Base-by-base conservation (phyloP, 2,888 invertebrate genomes). In the Hyalella azteca region DNA sequence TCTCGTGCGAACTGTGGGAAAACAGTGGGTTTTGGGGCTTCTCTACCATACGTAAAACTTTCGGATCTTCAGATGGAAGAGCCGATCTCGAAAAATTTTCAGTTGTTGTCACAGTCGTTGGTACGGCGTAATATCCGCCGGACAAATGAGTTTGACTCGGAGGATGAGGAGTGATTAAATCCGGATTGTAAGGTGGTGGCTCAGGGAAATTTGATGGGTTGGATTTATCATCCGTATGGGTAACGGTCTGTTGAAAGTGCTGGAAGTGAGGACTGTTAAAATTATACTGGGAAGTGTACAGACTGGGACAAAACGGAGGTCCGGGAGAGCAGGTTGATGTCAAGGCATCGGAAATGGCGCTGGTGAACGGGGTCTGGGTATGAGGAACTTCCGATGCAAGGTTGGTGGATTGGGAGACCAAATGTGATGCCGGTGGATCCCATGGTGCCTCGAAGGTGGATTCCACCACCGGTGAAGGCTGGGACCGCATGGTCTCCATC, bases 201-300 rank as follows among this genome's bases (percentile, higher is more conserved):
- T 66, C 66, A 29, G 66, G 7, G 19, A 36, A 66, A 22, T 32
- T 32, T 9, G 66, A 22, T 36, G 36, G 5, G 36, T 29, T 66
- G 36, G 66, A 66, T 36, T 66, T 66, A 19, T 66, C 66, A 36
- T 66, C 66, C n/a, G n/a, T n/a, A 66, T 32, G 36, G 66, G 32
- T 66, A 5, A 36, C 36, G n/a, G n/a, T n/a, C n/a, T 15, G 36
- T 15, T 32, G 19, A 36, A 66, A 66, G 19, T 66, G 32, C 36
- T 66, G 66, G 13, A 66, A 66, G 19, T 32, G 36, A 36, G 15
- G 66, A 36, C 36, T 32, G 26, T 29, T 66, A 29, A 66, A 66
- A 66, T 66, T 32, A n/a, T 66, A 36, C 5, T 22, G 66, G 36
- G 66, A 66, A 19, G 36, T 66, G 66, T 66, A 66, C 0, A 66